These are phyloP conservation scores for Boloria selene DNA, from an alignment of 2,888 invertebrate species.

Conservation along the genomic window DNA sequence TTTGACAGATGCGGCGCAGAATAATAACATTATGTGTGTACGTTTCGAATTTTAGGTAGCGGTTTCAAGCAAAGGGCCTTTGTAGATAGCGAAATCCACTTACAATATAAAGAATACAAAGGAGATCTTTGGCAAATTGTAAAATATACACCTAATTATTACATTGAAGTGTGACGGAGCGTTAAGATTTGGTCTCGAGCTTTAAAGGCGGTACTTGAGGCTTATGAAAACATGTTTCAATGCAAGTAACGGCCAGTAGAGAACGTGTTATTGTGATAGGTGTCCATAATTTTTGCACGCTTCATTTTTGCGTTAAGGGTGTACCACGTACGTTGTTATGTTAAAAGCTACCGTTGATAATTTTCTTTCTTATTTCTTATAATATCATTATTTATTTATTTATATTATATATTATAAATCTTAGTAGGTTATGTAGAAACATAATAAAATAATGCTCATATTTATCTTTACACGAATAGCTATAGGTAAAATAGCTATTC, in stretches of 20 bases:
- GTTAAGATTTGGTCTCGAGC: slow-evolving; percentile 60
- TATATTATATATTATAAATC: too few relatives aligned
- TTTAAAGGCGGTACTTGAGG: slow-evolving; percentile 72
- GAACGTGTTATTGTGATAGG: slow-evolving; percentile 59
- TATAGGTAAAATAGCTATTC: too few relatives aligned
- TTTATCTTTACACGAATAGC: too few relatives aligned
- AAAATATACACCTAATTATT: slow-evolving; percentile 81
- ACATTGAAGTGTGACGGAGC: slow-evolving; percentile 70
- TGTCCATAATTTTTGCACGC: slow-evolving; percentile 48
- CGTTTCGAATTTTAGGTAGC: slow-evolving; percentile 63
- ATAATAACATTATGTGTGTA: slow-evolving; percentile 80
- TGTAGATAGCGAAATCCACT: slow-evolving; percentile 74
- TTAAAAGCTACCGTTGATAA: slow-evolving; percentile 7
- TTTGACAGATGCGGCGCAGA: slow-evolving; percentile 79
- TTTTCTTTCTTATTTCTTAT: background rate
- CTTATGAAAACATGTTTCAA: slow-evolving; percentile 76
- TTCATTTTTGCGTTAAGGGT: slow-evolving; percentile 2
- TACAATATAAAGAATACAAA: slow-evolving; percentile 74
- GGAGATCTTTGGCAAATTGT: slow-evolving; percentile 79
- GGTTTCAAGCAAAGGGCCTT: slow-evolving; percentile 68
- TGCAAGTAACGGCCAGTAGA: slow-evolving; percentile 51
- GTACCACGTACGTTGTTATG: background rate
- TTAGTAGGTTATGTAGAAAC: too few relatives aligned
- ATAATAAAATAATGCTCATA: too few relatives aligned
- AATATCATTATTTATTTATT: too few relatives aligned